A percentile compares a stretch with the other conserved stretches of the same genome.
phyloP scores from a whole-genome alignment of 2,888 invertebrate genomes.

The Deroplatys truncata region DNA sequence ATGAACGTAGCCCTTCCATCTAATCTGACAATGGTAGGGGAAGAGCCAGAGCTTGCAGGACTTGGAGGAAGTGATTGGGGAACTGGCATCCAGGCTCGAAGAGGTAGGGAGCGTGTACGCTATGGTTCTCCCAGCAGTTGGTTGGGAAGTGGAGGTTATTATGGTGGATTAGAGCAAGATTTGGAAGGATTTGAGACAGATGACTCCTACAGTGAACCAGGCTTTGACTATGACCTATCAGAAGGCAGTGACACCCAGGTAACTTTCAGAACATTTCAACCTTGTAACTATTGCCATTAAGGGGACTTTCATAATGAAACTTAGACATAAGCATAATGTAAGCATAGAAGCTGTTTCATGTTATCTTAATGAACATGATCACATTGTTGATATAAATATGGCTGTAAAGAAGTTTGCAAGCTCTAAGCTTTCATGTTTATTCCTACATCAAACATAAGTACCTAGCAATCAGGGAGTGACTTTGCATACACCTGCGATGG shows the following conservation, averaged over 20 bases:
- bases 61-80: conserved; percentile 35
- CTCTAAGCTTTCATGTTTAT: no score
- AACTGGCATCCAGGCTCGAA: conserved; percentile 36
- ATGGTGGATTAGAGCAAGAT: conserved; percentile 42
- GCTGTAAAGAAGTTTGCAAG: no score
- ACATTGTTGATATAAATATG: no score
- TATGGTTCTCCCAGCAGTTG: conserved; percentile 55
- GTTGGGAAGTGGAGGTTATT: conserved; percentile 39
- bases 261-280: not conserved
- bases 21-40: conserved; percentile 55
- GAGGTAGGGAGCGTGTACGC: conserved; percentile 34
- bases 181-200: conserved; percentile 52
- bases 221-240: conserved; percentile 40
- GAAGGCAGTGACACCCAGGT: conserved; percentile 44
- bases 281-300: no score
- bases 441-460: no score
- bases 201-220: conserved; percentile 43
- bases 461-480: no score
- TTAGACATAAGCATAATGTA: no score
- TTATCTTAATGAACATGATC: no score
- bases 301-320: no score
- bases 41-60: conserved; percentile 23
- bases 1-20: conserved; percentile 51
- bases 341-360: no score
- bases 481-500: no score